Conservation (phyloP, 2,113 vertebrate genomes). For the Bostrychus sinensis region DNA sequence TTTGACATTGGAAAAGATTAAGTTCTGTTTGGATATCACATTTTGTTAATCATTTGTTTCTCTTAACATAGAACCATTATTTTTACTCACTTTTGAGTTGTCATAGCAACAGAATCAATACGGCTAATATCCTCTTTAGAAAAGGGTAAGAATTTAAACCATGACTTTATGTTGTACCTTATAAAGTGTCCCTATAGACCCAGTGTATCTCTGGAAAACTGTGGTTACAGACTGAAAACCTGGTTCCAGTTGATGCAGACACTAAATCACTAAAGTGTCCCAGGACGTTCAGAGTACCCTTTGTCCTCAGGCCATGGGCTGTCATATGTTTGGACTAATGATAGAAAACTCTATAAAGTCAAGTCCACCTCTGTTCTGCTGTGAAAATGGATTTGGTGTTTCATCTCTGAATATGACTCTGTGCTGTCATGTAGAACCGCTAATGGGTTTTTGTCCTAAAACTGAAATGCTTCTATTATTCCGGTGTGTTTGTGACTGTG, state of each 20-base stretch:
- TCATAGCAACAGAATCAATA: not conserved
- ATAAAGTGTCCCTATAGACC: not conserved
- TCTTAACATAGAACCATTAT: too few relatives aligned
- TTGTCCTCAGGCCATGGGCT: not conserved
- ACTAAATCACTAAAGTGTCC: not conserved
- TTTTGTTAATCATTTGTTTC: too few relatives aligned
- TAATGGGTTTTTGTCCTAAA: not conserved
- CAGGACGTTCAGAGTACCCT: too few relatives aligned
- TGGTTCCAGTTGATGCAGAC: slow-evolving; percentile 3
- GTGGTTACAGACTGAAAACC: slow-evolving; percentile 1
- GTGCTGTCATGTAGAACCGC: too few relatives aligned
- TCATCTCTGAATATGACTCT: too few relatives aligned
- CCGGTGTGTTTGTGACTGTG: not conserved
- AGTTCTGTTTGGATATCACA: too few relatives aligned
- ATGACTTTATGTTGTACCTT: not conserved
- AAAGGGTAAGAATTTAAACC: not conserved
- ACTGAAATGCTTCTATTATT: not conserved
- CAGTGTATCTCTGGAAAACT: not conserved
- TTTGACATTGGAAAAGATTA: too few relatives aligned
- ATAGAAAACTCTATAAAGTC: not conserved
- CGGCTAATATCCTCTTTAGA: not conserved
- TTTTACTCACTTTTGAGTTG: not conserved
- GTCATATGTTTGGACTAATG: not conserved
- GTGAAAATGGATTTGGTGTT: not conserved
- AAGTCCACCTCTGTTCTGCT: not conserved